phyloP scores from a whole-genome alignment of 1,140 invertebrate genomes.

The Orchesella cincta region DNA sequence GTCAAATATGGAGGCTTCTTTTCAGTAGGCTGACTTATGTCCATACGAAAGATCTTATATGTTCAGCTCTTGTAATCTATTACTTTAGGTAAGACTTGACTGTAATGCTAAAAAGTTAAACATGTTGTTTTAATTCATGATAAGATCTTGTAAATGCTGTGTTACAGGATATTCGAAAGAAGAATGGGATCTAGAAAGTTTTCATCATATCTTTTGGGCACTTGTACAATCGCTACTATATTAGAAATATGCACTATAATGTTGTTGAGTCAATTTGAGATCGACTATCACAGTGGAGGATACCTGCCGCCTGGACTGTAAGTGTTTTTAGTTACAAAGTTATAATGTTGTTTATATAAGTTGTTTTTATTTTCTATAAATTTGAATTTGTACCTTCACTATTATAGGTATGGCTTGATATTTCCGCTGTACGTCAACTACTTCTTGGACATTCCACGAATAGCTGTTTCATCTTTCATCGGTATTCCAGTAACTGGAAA shows the following conservation, averaged over 20 bases:
- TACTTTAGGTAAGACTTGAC: constrained; percentile 57
- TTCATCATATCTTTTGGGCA: constrained; percentile 58
- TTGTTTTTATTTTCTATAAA: not conserved
- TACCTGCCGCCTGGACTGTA: constrained; percentile 58
- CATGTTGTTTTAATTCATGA: not conserved
- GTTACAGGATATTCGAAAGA: constrained; percentile 61
- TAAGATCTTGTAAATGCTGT: not conserved
- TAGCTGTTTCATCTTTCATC: constrained; percentile 59
- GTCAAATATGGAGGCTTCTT: constrained; percentile 60
- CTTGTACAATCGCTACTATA: constrained; percentile 56
- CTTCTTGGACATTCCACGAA: constrained; percentile 61
- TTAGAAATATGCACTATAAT: constrained; percentile 56
- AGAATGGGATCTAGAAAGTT: constrained; percentile 63
- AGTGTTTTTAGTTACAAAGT: constrained; percentile 48
- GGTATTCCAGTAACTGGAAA: constrained; percentile 63
- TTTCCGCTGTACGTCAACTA: constrained; percentile 60
- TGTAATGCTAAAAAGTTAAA: not conserved
- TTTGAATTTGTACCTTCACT: not conserved
- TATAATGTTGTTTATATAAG: constrained; percentile 12
- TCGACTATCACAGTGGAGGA: constrained; percentile 54
- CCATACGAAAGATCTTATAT: constrained; percentile 61
- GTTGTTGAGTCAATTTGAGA: constrained; percentile 53
- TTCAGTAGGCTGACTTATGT: constrained; percentile 60
- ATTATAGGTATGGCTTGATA: constrained; percentile 57
- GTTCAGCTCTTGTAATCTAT: constrained; percentile 61